phyloP scores from a whole-genome alignment of 2,888 invertebrate species.

The Bombyx huttoni region DNA sequence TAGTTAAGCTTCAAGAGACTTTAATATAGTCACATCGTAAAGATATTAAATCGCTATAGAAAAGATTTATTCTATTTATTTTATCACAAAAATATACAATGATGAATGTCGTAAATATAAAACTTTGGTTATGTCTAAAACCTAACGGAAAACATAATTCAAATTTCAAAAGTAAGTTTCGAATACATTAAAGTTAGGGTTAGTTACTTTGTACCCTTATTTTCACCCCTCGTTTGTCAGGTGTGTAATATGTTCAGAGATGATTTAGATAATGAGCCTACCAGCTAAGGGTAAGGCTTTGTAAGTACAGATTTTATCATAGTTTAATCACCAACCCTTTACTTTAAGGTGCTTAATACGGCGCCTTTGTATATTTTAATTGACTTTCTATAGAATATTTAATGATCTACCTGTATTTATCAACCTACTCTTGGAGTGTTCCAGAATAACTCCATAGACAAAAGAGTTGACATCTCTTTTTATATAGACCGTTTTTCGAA shows the following conservation, averaged over 20 bases:
- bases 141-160: background rate
- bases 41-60: too few species aligned
- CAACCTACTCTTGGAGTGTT: too few species aligned
- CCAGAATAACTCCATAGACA: too few species aligned
- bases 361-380: slow-evolving; percentile 8
- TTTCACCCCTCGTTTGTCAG: slow-evolving; percentile 6
- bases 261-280: slow-evolving; percentile 31
- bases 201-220: slow-evolving; percentile 11
- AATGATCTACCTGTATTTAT: slow-evolving; percentile 1
- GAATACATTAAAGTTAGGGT: background rate
- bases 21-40: too few species aligned
- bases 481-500: too few species aligned
- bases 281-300: slow-evolving; percentile 16
- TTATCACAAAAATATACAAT: too few species aligned
- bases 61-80: too few species aligned
- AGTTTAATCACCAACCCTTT: slow-evolving; percentile 17
- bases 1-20: too few species aligned
- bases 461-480: too few species aligned
- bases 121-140: background rate
- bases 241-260: slow-evolving; percentile 21
- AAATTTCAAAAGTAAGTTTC: slow-evolving; percentile 1
- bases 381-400: slow-evolving; percentile 12
- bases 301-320: slow-evolving; percentile 24
- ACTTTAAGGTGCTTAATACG: slow-evolving; percentile 19
- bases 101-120: background rate